phyloP scores from a whole-genome alignment of 2,113 vertebrate genomes.

The Emydura subglobosa region DNA sequence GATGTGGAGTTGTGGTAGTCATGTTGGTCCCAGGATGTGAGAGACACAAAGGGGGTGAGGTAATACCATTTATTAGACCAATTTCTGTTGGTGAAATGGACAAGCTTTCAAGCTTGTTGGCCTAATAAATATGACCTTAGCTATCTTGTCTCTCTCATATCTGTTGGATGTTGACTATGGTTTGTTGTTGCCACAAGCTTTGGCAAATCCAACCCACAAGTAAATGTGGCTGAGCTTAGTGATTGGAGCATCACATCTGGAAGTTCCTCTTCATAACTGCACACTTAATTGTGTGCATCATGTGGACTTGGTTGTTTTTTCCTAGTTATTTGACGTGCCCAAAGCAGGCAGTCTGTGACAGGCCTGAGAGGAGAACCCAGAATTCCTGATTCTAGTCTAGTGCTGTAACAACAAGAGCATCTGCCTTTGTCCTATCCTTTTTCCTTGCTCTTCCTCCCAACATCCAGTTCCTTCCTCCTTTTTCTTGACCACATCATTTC shows the following conservation, averaged over 20 bases:
- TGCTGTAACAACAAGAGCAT: not conserved
- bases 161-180: not conserved
- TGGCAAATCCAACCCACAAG: not conserved
- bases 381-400: not conserved
- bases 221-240: not conserved
- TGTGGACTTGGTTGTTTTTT: not conserved
- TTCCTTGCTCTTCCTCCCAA: not conserved
- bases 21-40: not conserved
- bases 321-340: not conserved
- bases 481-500: not conserved
- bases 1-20: not conserved
- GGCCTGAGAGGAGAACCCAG: not conserved
- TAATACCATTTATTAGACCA: not conserved
- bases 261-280: not conserved
- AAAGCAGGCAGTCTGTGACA: not conserved
- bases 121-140: not conserved
- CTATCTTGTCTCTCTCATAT: not conserved
- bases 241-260: not conserved
- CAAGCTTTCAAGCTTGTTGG: not conserved
- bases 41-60: not conserved
- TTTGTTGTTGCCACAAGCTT: not conserved
- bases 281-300: not conserved
- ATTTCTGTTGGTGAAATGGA: not conserved
- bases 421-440: not conserved
- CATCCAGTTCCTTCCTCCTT: conserved; percentile 5